A percentile compares a stretch with the other conserved stretches of the same genome.
These are phyloP conservation scores for Megalopta genalis DNA, from an alignment of 1,140 invertebrate species.

Conservation along the genomic window DNA sequence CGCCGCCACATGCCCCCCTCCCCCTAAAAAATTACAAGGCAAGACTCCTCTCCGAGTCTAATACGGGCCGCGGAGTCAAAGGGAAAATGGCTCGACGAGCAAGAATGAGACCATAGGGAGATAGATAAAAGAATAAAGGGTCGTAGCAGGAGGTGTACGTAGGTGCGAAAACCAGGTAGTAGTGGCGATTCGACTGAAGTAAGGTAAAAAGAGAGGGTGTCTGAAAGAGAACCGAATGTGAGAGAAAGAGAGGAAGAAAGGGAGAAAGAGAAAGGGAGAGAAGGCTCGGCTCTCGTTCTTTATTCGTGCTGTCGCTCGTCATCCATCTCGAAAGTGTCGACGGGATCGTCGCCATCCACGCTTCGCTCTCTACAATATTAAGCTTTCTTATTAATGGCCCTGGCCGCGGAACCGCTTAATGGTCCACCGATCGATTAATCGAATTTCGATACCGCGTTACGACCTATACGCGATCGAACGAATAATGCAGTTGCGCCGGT, in stretches of 20 bases:
- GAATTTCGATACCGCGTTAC: slow-evolving; percentile 75
- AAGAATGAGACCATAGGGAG: slow-evolving; percentile 49
- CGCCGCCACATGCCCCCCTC: neutral
- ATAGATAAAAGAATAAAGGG: slow-evolving; percentile 38
- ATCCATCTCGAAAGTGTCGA: slow-evolving; percentile 62
- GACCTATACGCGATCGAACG: slow-evolving; percentile 39
- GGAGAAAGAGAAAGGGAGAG: slow-evolving; percentile 39
- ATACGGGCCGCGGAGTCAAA: slow-evolving; percentile 50
- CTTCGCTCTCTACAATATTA: slow-evolving; percentile 72
- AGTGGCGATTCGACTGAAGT: neutral
- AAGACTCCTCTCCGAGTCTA: slow-evolving; percentile 28
- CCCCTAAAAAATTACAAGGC: slow-evolving; percentile 61
- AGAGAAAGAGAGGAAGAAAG: slow-evolving; percentile 45
- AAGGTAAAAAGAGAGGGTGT: slow-evolving; percentile 46
- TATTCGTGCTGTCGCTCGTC: slow-evolving; percentile 53
- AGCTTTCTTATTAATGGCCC: slow-evolving; percentile 76
- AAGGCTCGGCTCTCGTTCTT: slow-evolving; percentile 47
- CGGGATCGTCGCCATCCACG: slow-evolving; percentile 41
- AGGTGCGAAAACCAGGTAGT: slow-evolving; percentile 8
- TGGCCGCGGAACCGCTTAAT: slow-evolving; percentile 60
- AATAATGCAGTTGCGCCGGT: slow-evolving; percentile 35
- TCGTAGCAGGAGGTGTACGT: neutral
- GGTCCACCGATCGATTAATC: slow-evolving; percentile 75
- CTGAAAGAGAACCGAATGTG: slow-evolving; percentile 4
- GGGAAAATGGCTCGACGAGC: slow-evolving; percentile 49